A percentile compares a stretch with the other conserved stretches of the same genome.
These are phyloP conservation scores for Matsumurasca onukii DNA, from an alignment of 1,140 invertebrate species.

Conservation along the genomic window DNA sequence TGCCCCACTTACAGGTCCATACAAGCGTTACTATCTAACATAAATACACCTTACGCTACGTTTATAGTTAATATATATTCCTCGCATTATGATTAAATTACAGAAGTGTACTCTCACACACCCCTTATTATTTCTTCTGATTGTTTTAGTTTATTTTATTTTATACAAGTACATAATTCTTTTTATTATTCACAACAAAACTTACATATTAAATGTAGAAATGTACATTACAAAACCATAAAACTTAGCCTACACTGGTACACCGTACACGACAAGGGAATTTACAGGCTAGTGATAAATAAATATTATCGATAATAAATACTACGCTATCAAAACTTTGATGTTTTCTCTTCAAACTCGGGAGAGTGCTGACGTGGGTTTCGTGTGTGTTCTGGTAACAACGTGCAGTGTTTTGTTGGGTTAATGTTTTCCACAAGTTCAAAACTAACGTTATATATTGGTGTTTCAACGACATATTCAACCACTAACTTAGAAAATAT, in stretches of 20 bases:
- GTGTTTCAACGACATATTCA: too few relatives aligned
- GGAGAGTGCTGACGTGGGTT: too few relatives aligned
- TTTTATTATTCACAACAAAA: conserved; percentile 29
- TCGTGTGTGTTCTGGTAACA: too few relatives aligned
- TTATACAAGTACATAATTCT: conserved; percentile 20
- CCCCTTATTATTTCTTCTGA: neutral
- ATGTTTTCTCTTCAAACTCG: too few relatives aligned
- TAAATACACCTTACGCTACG: conserved; percentile 22
- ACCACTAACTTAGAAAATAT: too few relatives aligned
- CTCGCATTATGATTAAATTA: too few relatives aligned
- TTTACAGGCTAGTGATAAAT: conserved; percentile 28
- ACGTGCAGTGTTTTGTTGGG: too few relatives aligned
- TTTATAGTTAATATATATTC: conserved; percentile 25
- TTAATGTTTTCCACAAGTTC: too few relatives aligned
- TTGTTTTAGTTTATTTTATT: neutral
- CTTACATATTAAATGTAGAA: conserved; percentile 28
- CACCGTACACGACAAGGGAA: conserved; percentile 22
- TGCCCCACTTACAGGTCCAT: neutral
- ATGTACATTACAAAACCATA: conserved; percentile 29
- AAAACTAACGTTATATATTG: too few relatives aligned
- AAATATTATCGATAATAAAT: conserved; percentile 31
- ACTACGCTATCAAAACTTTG: conserved; percentile 29
- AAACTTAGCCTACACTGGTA: conserved; percentile 13
- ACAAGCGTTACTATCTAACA: conserved; percentile 14
- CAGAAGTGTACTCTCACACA: neutral